Evolutionary conservation across 1,140 invertebrate genomes (phyloP).

Genomic region (Ylistrum balloti): DNA sequence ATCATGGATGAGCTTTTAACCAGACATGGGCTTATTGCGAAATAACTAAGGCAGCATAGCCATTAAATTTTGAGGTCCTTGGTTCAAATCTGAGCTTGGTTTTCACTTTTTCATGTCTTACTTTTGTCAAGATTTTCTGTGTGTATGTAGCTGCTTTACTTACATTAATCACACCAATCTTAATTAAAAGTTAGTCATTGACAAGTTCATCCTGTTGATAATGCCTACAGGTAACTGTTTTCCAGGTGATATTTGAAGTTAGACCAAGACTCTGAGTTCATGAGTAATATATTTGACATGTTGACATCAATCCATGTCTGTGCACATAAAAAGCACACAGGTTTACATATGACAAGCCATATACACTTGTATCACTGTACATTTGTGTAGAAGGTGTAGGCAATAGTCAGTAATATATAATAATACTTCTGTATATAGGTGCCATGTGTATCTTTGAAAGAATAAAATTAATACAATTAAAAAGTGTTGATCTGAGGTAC

Average conservation of each 20-base stretch:
- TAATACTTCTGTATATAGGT: too few species aligned
- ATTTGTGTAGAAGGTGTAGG: too few species aligned
- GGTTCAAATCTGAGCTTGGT: background rate
- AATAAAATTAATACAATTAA: too few species aligned
- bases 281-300: slow-evolving; percentile 21
- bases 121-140: background rate
- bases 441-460: too few species aligned
- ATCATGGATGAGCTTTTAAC: too few species aligned
- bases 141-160: background rate
- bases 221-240: background rate
- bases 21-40: too few species aligned
- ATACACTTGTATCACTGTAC: background rate
- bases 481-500: too few species aligned
- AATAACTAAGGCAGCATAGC: too few species aligned
- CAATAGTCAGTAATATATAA: too few species aligned
- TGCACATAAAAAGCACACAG: background rate
- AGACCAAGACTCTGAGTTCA: background rate
- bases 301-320: background rate
- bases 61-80: background rate
- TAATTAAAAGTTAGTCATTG: background rate
- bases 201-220: background rate
- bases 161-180: background rate
- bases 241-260: background rate
- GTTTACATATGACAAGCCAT: background rate
- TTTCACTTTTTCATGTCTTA: background rate